Evolutionary conservation across 1,140 invertebrate genomes (phyloP), one percentile per base, ranked within the genome.

Genomic region (Zelostemma sp.): DNA sequence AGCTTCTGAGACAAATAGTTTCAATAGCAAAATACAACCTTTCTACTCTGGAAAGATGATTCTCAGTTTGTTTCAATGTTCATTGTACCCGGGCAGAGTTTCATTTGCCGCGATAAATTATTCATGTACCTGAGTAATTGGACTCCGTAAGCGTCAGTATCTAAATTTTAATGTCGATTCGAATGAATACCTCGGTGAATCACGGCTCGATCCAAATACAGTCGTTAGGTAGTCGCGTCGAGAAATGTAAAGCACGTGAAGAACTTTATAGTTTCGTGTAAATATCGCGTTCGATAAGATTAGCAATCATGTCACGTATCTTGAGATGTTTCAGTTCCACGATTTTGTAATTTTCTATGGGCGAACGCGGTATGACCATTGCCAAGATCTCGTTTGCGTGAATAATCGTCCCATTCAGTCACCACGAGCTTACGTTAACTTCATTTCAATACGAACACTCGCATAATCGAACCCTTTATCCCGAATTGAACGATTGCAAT

Each of bases 151-250:
- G 18, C 40, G 58, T 43, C 65, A 46, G 54, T 45, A 41, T 14
- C 31, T 41, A 41, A 65, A 65, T 65, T 65, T 61, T 62, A 58
- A 57, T 62, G 51, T 65, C 53, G 43, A 46, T n/a, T 38, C 43
- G 50, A 69, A 64, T 56, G 56, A 51, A 57, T 53, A 48, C 58
- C 25, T 53, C 53, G 46, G 62, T 71, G 65, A 71, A 71, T 71
- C 68, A 71, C 61, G 21, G 57, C 46, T 65, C 62, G 62, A 71
- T 71, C 62, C 65, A 65, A 71, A 71, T 66, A 71, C 62, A 71
- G 68, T 65, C 68, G 68, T 71, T 57, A 61, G 60, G 35, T 4
- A 51, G 60, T 70, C 25, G 48, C 69, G 50, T 56, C 55, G 50
- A 51, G 47, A 63, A 72, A 72, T 67, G 59, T 54, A 28, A 41